Percentiles rank a stretch among this genome's conserved stretches.
Conservation (phyloP, 1,140 invertebrate species). For the Gonatopus flavifemur region DNA sequence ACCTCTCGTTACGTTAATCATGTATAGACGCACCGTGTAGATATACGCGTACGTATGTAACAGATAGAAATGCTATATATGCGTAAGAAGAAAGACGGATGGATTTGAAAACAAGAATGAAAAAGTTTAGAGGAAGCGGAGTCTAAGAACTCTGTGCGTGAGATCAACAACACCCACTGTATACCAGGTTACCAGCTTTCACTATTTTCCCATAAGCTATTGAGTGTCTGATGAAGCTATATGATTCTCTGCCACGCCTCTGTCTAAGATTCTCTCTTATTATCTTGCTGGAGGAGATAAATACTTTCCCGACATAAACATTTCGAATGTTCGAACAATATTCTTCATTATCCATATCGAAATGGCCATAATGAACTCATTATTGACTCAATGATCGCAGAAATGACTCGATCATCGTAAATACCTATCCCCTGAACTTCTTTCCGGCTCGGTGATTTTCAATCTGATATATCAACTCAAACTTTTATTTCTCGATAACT, state of each 20-base stretch:
- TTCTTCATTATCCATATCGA: too few species aligned
- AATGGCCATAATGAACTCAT: too few species aligned
- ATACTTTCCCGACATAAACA: too few species aligned
- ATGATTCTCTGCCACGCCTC: neutral
- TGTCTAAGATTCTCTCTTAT: neutral
- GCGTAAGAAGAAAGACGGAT: neutral
- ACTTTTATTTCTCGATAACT: too few species aligned
- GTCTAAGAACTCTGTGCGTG: constrained; percentile 24
- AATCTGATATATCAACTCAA: too few species aligned
- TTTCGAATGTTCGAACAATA: too few species aligned
- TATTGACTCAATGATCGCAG: too few species aligned
- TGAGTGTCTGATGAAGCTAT: too few species aligned
- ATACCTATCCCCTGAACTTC: too few species aligned
- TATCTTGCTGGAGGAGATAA: too few species aligned
- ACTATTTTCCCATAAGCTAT: constrained; percentile 36
- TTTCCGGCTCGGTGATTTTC: too few species aligned
- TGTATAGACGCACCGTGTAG: constrained; percentile 8
- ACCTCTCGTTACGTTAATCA: constrained; percentile 26
- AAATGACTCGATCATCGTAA: too few species aligned
- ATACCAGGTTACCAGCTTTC: constrained; percentile 31
- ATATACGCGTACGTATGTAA: constrained; percentile 7
- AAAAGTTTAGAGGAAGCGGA: neutral
- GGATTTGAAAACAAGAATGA: constrained; percentile 1
- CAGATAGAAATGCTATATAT: neutral
- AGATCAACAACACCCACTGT: constrained; percentile 35